Conservation (phyloP, 2,888 invertebrate genomes). For the Lasius platythorax region DNA sequence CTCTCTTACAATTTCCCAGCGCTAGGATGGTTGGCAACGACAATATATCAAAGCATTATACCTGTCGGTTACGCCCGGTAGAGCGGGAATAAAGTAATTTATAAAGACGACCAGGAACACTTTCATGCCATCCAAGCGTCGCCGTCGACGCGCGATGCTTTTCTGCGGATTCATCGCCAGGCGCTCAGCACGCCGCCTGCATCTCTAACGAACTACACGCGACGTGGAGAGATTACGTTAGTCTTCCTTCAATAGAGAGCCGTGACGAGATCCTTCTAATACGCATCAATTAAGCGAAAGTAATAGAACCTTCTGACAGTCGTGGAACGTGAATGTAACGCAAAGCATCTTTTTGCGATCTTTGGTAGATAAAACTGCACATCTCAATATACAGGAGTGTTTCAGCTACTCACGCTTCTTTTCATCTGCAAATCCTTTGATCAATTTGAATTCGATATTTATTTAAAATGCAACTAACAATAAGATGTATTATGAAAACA, state of each 20-base stretch:
- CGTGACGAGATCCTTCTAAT: constrained; percentile 40
- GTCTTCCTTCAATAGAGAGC: constrained; percentile 38
- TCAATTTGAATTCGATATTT: background rate
- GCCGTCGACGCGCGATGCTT: constrained; percentile 48
- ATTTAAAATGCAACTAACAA: background rate
- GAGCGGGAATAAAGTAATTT: constrained; percentile 71
- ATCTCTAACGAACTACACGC: constrained; percentile 63
- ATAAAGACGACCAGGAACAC: constrained; percentile 64
- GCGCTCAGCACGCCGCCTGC: constrained; percentile 60
- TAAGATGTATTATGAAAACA: background rate
- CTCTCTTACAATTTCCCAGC: constrained; percentile 49
- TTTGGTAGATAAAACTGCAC: background rate
- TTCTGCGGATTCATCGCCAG: constrained; percentile 63
- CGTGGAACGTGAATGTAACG: background rate
- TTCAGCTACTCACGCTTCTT: background rate
- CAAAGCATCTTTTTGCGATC: background rate
- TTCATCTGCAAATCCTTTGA: background rate
- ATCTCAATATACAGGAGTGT: background rate
- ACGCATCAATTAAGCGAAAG: constrained; percentile 55
- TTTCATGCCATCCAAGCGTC: constrained; percentile 45
- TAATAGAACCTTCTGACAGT: constrained; percentile 31
- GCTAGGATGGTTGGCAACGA: constrained; percentile 46
- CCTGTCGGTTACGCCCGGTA: constrained; percentile 64
- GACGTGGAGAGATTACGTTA: constrained; percentile 61
- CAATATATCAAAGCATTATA: constrained; percentile 74